Conservation (phyloP, 2,888 invertebrate genomes). For the Papilio elwesi region DNA sequence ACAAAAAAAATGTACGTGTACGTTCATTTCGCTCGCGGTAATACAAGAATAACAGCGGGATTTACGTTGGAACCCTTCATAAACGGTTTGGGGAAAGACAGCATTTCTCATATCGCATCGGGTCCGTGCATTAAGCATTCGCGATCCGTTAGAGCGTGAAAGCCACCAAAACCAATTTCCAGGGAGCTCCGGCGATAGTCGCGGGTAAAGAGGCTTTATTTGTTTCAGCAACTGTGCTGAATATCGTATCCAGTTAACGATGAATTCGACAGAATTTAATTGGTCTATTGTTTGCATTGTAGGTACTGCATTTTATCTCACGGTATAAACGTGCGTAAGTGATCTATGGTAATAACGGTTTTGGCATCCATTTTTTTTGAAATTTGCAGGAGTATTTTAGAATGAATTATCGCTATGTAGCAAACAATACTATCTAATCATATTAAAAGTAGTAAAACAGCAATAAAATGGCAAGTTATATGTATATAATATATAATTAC, state of each 20-base stretch:
- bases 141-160: slow-evolving; percentile 58
- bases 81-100: slow-evolving; percentile 62
- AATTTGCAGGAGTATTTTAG: neutral
- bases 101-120: slow-evolving; percentile 58
- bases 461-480: too few relatives aligned
- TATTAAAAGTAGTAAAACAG: too few relatives aligned
- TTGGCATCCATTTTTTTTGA: neutral
- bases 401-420: too few relatives aligned
- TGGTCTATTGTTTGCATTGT: slow-evolving; percentile 23
- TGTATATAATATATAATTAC: too few relatives aligned
- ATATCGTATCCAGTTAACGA: slow-evolving; percentile 18
- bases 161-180: slow-evolving; percentile 57
- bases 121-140: slow-evolving; percentile 58
- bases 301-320: neutral
- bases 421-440: too few relatives aligned
- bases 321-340: neutral
- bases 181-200: slow-evolving; percentile 13
- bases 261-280: slow-evolving; percentile 20
- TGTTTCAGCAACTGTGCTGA: slow-evolving; percentile 24
- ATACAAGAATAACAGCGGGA: slow-evolving; percentile 68
- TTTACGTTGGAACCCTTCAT: slow-evolving; percentile 60
- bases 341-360: neutral
- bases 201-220: slow-evolving; percentile 18
- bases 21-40: slow-evolving; percentile 64
- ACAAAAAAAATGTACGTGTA: slow-evolving; percentile 61